Evolutionary conservation across 2,113 vertebrate genomes (phyloP).

Genomic region (Mirounga angustirostris): DNA sequence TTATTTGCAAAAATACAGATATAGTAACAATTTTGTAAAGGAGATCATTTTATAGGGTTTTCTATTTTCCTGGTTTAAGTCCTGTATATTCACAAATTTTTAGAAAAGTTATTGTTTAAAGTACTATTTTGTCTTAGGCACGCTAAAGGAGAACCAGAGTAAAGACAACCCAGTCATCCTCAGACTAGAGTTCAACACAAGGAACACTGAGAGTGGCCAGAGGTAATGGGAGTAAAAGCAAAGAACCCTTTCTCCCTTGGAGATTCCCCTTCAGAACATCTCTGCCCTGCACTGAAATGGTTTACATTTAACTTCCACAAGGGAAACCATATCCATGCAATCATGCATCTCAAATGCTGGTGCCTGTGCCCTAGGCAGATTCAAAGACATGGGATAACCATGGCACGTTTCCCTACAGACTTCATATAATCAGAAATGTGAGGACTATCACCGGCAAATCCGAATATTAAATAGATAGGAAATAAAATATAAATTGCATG

Average conservation of each 20-base stretch:
- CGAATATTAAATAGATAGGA: background rate
- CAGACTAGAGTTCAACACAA: background rate
- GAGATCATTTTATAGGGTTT: background rate
- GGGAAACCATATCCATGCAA: background rate
- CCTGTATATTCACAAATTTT: background rate
- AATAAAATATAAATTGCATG: background rate
- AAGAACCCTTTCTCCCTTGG: background rate
- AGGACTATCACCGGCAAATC: background rate
- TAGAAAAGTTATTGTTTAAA: constrained; percentile 7
- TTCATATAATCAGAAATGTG: background rate
- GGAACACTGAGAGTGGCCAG: background rate
- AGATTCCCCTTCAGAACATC: background rate
- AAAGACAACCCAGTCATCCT: background rate
- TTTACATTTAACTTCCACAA: background rate
- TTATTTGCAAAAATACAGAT: constrained; percentile 27
- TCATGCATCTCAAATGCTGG: background rate
- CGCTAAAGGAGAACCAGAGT: background rate
- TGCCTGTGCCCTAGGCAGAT: background rate
- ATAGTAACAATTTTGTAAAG: background rate
- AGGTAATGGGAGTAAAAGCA: background rate
- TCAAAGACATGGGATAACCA: constrained; percentile 12
- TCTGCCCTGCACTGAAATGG: background rate
- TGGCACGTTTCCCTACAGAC: background rate
- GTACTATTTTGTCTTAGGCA: background rate
- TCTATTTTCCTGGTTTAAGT: constrained; percentile 8